phyloP scores from a whole-genome alignment of 1,140 invertebrate species.

The Camponotus floridanus region DNA sequence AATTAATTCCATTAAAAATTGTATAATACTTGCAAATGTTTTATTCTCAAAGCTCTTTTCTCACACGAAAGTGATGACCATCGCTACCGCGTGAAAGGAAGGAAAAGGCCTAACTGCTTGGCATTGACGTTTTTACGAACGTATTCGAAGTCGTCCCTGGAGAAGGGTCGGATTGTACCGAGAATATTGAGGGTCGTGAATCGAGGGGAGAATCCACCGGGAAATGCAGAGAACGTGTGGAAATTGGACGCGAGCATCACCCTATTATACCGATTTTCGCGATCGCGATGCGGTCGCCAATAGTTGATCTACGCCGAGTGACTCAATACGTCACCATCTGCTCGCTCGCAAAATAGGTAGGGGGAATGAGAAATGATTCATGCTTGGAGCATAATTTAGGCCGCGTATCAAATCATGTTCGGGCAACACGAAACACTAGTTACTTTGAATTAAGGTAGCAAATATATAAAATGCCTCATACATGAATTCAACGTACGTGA shows the following conservation, averaged over 20 bases:
- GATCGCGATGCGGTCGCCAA: slow-evolving; percentile 35
- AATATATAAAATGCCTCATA: background rate
- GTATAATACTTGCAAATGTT: too few relatives aligned
- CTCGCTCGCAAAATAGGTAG: slow-evolving; percentile 28
- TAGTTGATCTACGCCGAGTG: slow-evolving; percentile 1
- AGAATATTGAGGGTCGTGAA: slow-evolving; percentile 43
- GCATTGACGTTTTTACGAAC: slow-evolving; percentile 30
- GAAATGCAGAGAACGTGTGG: slow-evolving; percentile 53
- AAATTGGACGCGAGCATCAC: slow-evolving; percentile 55
- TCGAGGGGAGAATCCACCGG: slow-evolving; percentile 71
- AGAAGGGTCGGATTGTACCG: slow-evolving; percentile 9
- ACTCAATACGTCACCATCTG: slow-evolving; percentile 51
- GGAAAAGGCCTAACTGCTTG: slow-evolving; percentile 19
- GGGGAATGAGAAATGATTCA: slow-evolving; percentile 39
- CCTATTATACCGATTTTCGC: slow-evolving; percentile 33
- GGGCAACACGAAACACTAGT: background rate
- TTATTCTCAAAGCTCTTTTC: background rate
- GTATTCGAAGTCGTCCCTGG: slow-evolving; percentile 25
- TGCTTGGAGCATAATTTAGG: background rate
- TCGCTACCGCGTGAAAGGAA: background rate
- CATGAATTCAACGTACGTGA: background rate
- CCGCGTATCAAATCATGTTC: background rate
- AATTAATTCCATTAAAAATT: slow-evolving; percentile 3
- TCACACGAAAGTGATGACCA: background rate
- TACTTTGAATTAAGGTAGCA: slow-evolving; percentile 5